Evolutionary conservation across 92 coral and sea anemone genomes (phyloP).

Genomic region (Paragorgia papillata): DNA sequence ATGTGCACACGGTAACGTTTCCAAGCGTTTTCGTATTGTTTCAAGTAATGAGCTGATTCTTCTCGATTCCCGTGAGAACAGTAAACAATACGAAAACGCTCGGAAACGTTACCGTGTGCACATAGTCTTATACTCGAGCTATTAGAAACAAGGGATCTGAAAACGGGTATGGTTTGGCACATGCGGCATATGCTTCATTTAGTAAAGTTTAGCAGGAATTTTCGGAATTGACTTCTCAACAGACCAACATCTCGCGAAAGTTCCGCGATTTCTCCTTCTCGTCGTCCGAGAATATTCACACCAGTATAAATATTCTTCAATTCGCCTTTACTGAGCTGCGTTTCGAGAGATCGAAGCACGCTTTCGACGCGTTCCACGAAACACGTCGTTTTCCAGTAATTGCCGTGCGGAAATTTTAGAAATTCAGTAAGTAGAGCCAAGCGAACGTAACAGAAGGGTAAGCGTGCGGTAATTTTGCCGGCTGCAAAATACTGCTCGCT

Average conservation of each 20-base stretch:
- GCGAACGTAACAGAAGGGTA: not conserved
- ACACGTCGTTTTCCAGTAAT: constrained; percentile 48
- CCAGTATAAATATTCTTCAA: constrained; percentile 33
- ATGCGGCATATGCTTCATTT: not conserved
- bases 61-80: too few species aligned
- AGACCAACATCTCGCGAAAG: not conserved
- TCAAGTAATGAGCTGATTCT: too few species aligned
- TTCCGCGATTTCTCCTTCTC: not conserved
- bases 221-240: constrained; percentile 1
- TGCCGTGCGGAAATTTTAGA: constrained; percentile 55
- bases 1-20: too few species aligned
- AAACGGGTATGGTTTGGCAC: too few species aligned
- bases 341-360: constrained; percentile 50
- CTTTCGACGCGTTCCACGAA: constrained; percentile 58
- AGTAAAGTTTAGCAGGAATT: not conserved
- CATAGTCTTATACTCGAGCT: too few species aligned
- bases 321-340: constrained; percentile 12
- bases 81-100: too few species aligned
- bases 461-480: not conserved
- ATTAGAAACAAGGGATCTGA: too few species aligned
- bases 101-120: too few species aligned
- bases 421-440: constrained; percentile 47
- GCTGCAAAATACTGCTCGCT: not conserved
- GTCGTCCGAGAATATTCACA: constrained; percentile 6
- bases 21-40: too few species aligned